Conservation (phyloP, 2,888 invertebrate genomes). For the Lycophotia porphyrea region DNA sequence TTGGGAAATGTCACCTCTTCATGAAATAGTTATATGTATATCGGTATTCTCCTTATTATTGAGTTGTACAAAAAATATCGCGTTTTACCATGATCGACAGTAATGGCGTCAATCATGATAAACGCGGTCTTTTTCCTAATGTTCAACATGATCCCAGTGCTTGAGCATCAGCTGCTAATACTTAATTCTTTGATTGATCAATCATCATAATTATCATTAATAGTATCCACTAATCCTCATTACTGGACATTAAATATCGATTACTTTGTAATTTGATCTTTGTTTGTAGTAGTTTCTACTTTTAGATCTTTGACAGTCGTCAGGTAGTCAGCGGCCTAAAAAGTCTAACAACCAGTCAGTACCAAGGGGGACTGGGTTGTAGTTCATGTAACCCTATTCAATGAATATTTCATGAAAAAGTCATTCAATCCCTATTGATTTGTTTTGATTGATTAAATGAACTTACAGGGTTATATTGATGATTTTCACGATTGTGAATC, state of each 20-base stretch:
- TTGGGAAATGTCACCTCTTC: not conserved
- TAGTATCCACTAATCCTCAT: not conserved
- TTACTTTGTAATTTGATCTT: not conserved
- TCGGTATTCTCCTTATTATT: not conserved
- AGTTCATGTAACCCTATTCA: too few species aligned
- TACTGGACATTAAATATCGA: not conserved
- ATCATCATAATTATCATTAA: conserved; percentile 1
- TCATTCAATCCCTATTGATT: too few species aligned
- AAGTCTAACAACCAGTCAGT: too few species aligned
- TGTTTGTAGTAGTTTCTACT: not conserved
- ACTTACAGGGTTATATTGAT: too few species aligned
- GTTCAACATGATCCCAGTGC: not conserved
- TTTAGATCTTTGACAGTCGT: too few species aligned
- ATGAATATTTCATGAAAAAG: too few species aligned
- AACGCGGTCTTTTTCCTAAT: conserved; percentile 1
- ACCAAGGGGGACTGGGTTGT: too few species aligned
- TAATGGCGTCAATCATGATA: not conserved
- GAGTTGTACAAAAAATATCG: not conserved
- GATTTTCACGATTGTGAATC: too few species aligned
- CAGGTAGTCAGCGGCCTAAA: too few species aligned
- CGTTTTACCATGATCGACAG: not conserved
- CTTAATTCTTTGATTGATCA: not conserved
- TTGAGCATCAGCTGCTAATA: not conserved
- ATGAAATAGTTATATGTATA: not conserved
- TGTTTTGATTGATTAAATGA: too few species aligned